Percentiles rank a stretch among this genome's conserved stretches.
Conservation (phyloP, 1,140 invertebrate genomes). For the Epicauta chinensis region DNA sequence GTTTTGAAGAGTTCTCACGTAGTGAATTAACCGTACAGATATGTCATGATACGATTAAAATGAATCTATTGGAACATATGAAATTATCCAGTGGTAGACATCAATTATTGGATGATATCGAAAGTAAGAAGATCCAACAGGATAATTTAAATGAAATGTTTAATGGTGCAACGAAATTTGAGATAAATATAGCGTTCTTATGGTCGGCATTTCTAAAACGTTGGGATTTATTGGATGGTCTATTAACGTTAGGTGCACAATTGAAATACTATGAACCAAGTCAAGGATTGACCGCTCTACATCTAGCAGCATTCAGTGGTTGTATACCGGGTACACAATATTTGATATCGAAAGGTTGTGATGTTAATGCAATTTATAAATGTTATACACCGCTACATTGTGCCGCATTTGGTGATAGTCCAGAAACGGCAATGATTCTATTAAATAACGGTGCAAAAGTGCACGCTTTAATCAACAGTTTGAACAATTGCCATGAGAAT, state of each 20-base stretch:
- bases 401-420: constrained; percentile 71
- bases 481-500: constrained; percentile 64
- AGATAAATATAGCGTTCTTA: constrained; percentile 61
- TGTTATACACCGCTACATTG: constrained; percentile 72
- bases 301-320: constrained; percentile 70
- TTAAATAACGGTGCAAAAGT: constrained; percentile 59
- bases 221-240: constrained; percentile 53
- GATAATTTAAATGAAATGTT: constrained; percentile 49
- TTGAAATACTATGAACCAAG: constrained; percentile 60
- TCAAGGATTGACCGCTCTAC: constrained; percentile 60
- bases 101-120: constrained; percentile 63
- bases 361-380: constrained; percentile 59
- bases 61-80: constrained; percentile 64
- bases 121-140: constrained; percentile 53
- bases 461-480: constrained; percentile 44
- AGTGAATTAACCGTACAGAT: constrained; percentile 64
- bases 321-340: constrained; percentile 62
- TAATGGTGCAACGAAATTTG: constrained; percentile 51
- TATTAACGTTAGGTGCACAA: constrained; percentile 60
- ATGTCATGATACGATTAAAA: constrained; percentile 64
- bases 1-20: constrained; percentile 59
- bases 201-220: constrained; percentile 65
- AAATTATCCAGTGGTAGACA: constrained; percentile 56
- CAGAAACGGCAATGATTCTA: constrained; percentile 63
- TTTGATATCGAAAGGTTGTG: constrained; percentile 59